These are phyloP conservation scores for Onychostruthus taczanowskii DNA, from an alignment of 2,113 vertebrate genomes.

Conservation along the genomic window DNA sequence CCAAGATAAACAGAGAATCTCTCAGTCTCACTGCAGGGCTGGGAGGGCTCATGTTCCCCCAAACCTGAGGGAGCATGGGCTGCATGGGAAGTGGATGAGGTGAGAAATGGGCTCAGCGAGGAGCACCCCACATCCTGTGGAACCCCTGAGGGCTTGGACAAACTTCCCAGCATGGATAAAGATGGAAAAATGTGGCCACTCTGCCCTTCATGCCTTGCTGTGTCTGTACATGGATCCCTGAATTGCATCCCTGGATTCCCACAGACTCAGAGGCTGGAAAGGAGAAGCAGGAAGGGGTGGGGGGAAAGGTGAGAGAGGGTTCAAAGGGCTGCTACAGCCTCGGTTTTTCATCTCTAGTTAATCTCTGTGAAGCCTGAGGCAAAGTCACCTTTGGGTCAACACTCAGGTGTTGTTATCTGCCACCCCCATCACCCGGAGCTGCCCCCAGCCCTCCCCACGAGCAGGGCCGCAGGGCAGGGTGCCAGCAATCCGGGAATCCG, in stretches of 20 bases:
- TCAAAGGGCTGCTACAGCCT: conserved; percentile 34
- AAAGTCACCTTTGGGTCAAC: conserved; percentile 61
- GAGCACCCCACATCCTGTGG: neutral
- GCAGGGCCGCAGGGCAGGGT: neutral
- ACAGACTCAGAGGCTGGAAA: neutral
- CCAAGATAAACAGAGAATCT: conserved; percentile 44
- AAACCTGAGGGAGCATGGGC: accelerated
- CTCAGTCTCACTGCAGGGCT: neutral
- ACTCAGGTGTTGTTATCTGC: conserved; percentile 67
- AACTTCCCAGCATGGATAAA: accelerated
- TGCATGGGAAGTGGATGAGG: neutral
- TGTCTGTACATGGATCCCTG: neutral
- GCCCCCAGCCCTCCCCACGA: neutral
- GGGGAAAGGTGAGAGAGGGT: conserved; percentile 33
- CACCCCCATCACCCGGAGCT: conserved; percentile 11
- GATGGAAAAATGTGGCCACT: neutral
- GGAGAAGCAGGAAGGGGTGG: neutral
- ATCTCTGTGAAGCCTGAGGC: conserved; percentile 49
- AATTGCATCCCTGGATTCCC: neutral
- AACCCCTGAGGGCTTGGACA: neutral
- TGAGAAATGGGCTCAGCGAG: neutral
- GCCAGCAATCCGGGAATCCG: neutral
- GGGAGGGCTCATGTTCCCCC: neutral
- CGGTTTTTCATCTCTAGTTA: conserved; percentile 37
- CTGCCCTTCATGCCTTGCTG: neutral